These are phyloP conservation scores for Netelia fuscicornis DNA, from an alignment of 2,888 invertebrate species.

Conservation along the genomic window DNA sequence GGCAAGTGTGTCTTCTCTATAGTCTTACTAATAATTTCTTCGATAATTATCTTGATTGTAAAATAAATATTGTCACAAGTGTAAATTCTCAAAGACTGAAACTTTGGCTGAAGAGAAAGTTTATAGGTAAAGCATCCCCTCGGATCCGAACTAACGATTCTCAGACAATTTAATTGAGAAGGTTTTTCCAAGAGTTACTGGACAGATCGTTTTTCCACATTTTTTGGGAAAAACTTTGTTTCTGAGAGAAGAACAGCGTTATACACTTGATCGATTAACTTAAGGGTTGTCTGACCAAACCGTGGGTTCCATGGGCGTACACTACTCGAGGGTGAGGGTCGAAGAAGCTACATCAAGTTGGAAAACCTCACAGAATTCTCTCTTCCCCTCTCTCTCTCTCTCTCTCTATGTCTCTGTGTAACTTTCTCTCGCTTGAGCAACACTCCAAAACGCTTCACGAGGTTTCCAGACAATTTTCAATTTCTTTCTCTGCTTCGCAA, in stretches of 20 bases:
- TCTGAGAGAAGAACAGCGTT: background rate
- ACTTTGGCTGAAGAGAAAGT: too few species aligned
- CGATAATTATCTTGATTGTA: too few species aligned
- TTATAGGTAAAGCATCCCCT: background rate
- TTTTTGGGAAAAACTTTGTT: background rate
- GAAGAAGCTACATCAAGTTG: slow-evolving; percentile 10
- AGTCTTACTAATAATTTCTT: too few species aligned
- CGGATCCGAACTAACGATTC: slow-evolving; percentile 10
- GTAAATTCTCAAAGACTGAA: too few species aligned
- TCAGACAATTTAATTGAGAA: slow-evolving; percentile 22
- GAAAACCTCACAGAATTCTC: background rate
- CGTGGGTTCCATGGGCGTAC: background rate
- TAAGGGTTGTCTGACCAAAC: background rate
- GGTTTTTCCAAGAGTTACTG: background rate
- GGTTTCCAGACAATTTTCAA: background rate
- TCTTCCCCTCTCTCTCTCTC: background rate
- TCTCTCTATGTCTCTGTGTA: background rate
- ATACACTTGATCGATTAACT: slow-evolving; percentile 29
- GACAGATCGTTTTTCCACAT: background rate
- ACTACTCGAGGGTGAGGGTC: background rate
- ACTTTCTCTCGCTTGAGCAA: background rate
- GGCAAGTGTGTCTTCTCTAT: too few species aligned
- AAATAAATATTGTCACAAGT: too few species aligned
- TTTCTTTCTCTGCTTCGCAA: background rate
- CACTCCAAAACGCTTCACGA: background rate